Conservation (phyloP, 2,888 invertebrate species). For the Bedellia somnulentella region DNA sequence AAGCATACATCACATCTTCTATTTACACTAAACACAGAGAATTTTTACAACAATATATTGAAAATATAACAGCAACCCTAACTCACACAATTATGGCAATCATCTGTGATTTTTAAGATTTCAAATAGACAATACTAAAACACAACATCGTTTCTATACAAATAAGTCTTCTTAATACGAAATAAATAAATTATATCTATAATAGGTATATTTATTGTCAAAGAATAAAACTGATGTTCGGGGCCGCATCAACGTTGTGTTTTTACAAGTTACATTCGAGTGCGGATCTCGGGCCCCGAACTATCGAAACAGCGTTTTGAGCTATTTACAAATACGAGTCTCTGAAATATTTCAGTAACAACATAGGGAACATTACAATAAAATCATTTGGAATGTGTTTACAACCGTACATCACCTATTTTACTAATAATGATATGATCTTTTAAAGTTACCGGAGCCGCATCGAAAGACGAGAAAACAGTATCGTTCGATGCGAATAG, state of each 20-base stretch:
- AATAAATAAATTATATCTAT: constrained; percentile 56
- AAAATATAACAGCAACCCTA: constrained; percentile 48
- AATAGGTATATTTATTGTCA: constrained; percentile 48
- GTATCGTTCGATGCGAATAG: no score
- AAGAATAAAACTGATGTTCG: constrained; percentile 30
- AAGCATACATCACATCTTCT: constrained; percentile 28
- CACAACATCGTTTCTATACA: constrained; percentile 54
- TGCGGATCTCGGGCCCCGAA: background rate
- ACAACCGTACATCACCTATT: no score
- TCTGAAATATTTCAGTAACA: constrained; percentile 5
- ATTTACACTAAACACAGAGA: constrained; percentile 31
- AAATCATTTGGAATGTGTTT: no score
- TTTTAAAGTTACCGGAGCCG: no score
- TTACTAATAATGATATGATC: no score
- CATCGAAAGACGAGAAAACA: no score
- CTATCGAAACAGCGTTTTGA: background rate
- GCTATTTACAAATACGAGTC: background rate
- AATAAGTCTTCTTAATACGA: constrained; percentile 54
- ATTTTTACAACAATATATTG: constrained; percentile 22
- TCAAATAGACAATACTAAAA: constrained; percentile 53
- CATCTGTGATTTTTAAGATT: constrained; percentile 33
- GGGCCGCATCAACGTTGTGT: background rate
- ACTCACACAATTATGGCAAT: constrained; percentile 55
- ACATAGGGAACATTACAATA: no score
- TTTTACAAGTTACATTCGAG: background rate